Evolutionary conservation across 2,113 vertebrate species (phyloP), one percentile per base, ranked within the genome.

Genomic region (Cyanocitta stelleri): DNA sequence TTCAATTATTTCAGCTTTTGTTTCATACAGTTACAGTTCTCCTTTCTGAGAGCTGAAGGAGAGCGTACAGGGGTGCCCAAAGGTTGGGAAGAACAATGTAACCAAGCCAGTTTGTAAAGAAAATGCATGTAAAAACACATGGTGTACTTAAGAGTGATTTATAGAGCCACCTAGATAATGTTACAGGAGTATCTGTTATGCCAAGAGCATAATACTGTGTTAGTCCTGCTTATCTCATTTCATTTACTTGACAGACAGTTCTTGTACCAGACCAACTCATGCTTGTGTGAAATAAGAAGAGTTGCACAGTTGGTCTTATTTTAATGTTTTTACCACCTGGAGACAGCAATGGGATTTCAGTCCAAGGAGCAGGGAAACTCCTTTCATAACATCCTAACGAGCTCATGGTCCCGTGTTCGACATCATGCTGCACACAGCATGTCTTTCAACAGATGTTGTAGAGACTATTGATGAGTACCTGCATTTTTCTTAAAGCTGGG

Each of bases 211-310:
- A 92, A 88, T 77, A 18, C 39, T 87, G 19, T 75, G 54, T 76
- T 92, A 93, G 90, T 89, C 72, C 79, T 94, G 69, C 81, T 96
- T 95, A 96, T 91, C 74, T 87, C 71, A 64, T 91, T 92, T 88
- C 75, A 66, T 71, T 74, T 72, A 61, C 55, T 86, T 93, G 92
- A 95, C 76, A 93, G 91, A 88, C 92, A 78, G 61, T 76, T 94
- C 86, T 95, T 85, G 51, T 71, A 92, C 74, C 32, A 69, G 69
- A 93, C 78, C 77, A 92, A 81, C 76, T 86, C 1, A 2, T 68
- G 48, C 80, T 88, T 56, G 63, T 79, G 85, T 56, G 59, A 95
- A 96, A 95, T 48, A 79, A 93, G 54, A 9, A 61, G 62, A 17
- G 49, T 74, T 64, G 49, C 35, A 79, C 81, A 55, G 67, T 75